These are phyloP conservation scores for Brachirus orientalis DNA, from an alignment of 2,113 vertebrate species.

Conservation along the genomic window DNA sequence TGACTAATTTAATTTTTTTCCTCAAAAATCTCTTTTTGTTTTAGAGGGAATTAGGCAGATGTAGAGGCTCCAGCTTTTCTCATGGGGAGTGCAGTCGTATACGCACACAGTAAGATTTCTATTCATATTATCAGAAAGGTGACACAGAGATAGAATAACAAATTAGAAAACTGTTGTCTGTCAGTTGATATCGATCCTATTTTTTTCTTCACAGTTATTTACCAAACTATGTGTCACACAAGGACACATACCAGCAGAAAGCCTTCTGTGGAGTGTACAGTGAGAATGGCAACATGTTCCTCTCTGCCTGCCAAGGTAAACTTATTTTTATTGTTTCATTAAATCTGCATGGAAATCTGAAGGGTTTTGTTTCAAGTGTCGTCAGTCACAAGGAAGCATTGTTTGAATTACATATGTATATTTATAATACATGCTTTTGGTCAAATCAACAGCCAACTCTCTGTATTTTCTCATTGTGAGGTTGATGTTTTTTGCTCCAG, in stretches of 20 bases:
- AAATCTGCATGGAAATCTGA: too few species aligned
- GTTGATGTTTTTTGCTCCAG: too few species aligned
- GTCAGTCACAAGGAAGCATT: too few species aligned
- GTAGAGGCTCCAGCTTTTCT: slow-evolving; percentile 88
- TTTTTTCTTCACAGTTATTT: slow-evolving; percentile 84
- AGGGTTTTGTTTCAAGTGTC: too few species aligned
- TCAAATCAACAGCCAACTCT: too few species aligned
- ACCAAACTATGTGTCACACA: slow-evolving; percentile 88
- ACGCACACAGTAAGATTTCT: slow-evolving; percentile 85
- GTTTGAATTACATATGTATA: too few species aligned
- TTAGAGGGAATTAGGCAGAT: slow-evolving; percentile 89
- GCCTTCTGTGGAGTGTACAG: slow-evolving; percentile 93
- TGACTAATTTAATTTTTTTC: slow-evolving; percentile 12
- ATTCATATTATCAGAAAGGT: neutral
- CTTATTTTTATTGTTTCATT: too few species aligned
- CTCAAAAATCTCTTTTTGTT: slow-evolving; percentile 3
- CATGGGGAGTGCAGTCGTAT: slow-evolving; percentile 90
- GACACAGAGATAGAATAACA: neutral
- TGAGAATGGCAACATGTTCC: slow-evolving; percentile 88
- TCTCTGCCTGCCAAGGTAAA: slow-evolving; percentile 93
- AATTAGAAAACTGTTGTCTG: neutral
- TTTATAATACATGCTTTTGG: too few species aligned
- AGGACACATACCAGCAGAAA: slow-evolving; percentile 90
- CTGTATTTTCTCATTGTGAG: neutral
- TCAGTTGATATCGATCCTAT: slow-evolving; percentile 25